Evolutionary conservation across 2,113 vertebrate genomes (phyloP), one percentile per base, ranked within the genome.

Genomic region (Pygoscelis antarcticus): DNA sequence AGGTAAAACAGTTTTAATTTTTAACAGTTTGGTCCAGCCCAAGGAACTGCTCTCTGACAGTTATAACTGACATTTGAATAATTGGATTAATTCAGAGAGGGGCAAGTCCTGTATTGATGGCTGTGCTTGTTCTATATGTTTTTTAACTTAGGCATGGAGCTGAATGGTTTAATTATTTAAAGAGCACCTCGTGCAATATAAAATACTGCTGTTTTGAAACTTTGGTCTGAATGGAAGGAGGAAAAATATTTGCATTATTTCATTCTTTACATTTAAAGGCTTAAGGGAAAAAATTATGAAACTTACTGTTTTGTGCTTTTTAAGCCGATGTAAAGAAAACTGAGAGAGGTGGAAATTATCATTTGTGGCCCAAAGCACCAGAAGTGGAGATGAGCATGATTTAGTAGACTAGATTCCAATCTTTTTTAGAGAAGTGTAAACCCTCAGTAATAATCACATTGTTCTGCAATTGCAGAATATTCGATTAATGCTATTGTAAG

Each of bases 1-100:
- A 99, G 98, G 98, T 97, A 98, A 98, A 98, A 98, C 98, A 98
- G 98, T 98, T 98, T 98, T 98, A 98, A 98, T 99, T 99, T 98
- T 99, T 99, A 98, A 98, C 98, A 98, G 97, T 98, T 98, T 98
- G 98, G 97, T 97, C 98, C 96, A 57, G 97, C 98, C 98, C 97
- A 98, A 98, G 97, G 97, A 99, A 97, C 97, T 93, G 77, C 97
- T 94, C 93, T 98, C 98, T 98, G 98, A 99, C 99, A 99, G 98
- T 97, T 99, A 98, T 98, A 98, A 99, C 98, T 99, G 99, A 99
- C 98, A 98, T 99, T 98, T 98, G 98, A 98, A 99, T 99, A 99
- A 99, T 99, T 99, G 99, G 99, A 99, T 99, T 99, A 99, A 99
- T 99, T 98, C 99, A 98, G 97, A 97, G 98, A 98, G 97, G 98